Evolutionary conservation across 1,140 invertebrate species (phyloP), one percentile per base, ranked within the genome.

Genomic region (Cydia amplana): DNA sequence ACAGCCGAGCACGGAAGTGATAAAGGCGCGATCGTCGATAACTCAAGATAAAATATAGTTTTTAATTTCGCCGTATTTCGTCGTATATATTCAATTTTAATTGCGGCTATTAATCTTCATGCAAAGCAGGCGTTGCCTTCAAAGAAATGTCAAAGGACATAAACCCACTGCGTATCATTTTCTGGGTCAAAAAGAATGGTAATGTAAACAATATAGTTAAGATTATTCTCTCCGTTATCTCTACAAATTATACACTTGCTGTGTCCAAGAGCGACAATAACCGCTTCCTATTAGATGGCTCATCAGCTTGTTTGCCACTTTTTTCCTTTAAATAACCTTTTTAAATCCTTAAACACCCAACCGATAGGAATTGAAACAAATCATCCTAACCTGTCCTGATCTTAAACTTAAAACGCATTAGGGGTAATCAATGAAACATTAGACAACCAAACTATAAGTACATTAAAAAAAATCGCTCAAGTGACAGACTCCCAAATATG

Each of bases 401-500:
- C 12, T 3, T 18, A 7, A 55, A 55, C 12, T 3, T 18, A 7
- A 55, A 55, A 55, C 51, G 51, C 51, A 18, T 7, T n/a, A 49
- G 46, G 6, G 51, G 6, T 55, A 51, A 51, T 7, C 18, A 51
- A 51, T 18, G 12, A 18, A 18, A 55, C 51, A 55, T 18, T 9
- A 18, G n/a, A n/a, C 14, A 51, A 12, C 4, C 18, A 18, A 20
- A 18, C 18, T 7, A 0, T 4, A 60, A n/a, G n/a, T n/a, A n/a
- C n/a, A n/a, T n/a, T 1, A 23, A 18, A 60, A 60, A 20, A 9
- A 18, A 2, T 60, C n/a, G 5, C n/a, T 60, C 20, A 12, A 23
- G 20, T 51, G 4, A 51, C 4, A 60, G 9, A 20, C 23, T 20
- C 6, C 4, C 2, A 64, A 64, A 75, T 79, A 78, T 82, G 75